Base-by-base conservation (phyloP, 23 tunicate genomes). In the Trididemnum nubilum region DNA sequence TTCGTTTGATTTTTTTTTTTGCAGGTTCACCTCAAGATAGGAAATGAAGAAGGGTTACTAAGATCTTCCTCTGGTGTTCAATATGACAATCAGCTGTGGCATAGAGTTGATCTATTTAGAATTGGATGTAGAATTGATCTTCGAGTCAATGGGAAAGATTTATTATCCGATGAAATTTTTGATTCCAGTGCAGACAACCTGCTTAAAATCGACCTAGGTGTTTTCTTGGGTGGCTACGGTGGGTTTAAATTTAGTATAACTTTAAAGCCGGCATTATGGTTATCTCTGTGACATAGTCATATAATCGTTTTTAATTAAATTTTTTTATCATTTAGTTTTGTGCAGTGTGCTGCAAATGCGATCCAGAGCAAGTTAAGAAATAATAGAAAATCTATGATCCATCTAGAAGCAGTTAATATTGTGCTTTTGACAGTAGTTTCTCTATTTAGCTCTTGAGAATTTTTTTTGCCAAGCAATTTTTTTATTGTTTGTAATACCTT, bases 201-300 rank as follows among this genome's bases (percentile, higher is more conserved):
- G 21, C 39, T 91, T 0, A 64, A 85, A 60, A 66, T 81, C 31
- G 84, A 85, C 67, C 57, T 91, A 2, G 97, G 97, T 30, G 79
- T 91, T 34, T 91, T 91, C 75, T 40, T 91, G 35, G 97, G 97
- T 5, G 97, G 97, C 9, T 80, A 61, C 59, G 97, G 97, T 91
- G 73, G 27, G 81, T 44, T n/a, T n/a, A n/a, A 52, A 2, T 78
- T n/a, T n/a, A n/a, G n/a, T n/a, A n/a, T n/a, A n/a, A n/a, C n/a
- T n/a, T 50, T 50, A n/a, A n/a, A n/a, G n/a, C n/a, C n/a, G n/a
- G n/a, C n/a, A n/a, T n/a, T n/a, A n/a, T n/a, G n/a, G n/a, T n/a
- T 0, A 25, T 0, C 51, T 76, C n/a, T 34, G 54, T 32, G 51
- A 72, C 25, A 18, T n/a, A n/a, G n/a, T n/a, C n/a, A n/a, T n/a